phyloP scores from a whole-genome alignment of 2,888 invertebrate genomes.

The Ophion ellenae region DNA sequence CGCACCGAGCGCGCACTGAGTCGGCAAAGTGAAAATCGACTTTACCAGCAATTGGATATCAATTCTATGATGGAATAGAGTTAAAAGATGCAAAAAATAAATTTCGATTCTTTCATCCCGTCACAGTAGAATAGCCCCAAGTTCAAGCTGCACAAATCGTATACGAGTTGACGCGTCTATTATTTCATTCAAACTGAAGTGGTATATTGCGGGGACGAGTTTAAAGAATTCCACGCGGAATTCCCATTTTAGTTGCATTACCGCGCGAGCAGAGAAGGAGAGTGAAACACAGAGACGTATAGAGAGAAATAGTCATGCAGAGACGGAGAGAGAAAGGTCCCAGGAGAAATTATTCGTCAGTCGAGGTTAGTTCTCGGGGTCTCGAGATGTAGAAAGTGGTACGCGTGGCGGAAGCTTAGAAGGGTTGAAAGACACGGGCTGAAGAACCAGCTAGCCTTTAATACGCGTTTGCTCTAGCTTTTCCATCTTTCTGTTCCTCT shows the following conservation, averaged over 20 bases:
- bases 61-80: too few relatives aligned
- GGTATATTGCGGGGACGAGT: slow-evolving; percentile 8
- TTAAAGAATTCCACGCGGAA: slow-evolving; percentile 49
- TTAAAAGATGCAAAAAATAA: not conserved
- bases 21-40: too few relatives aligned
- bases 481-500: not conserved
- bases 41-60: too few relatives aligned
- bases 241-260: slow-evolving; percentile 52
- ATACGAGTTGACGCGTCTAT: slow-evolving; percentile 1
- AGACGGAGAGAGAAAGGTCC: slow-evolving; percentile 27
- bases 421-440: slow-evolving; percentile 32
- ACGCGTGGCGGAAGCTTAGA: not conserved
- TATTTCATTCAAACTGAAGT: slow-evolving; percentile 18
- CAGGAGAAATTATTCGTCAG: slow-evolving; percentile 62
- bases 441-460: slow-evolving; percentile 51
- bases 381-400: slow-evolving; percentile 18
- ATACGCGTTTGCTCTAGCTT: slow-evolving; percentile 44
- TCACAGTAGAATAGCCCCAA: not conserved
- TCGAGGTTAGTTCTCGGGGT: slow-evolving; percentile 40
- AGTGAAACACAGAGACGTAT: not conserved
- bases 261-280: not conserved
- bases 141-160: not conserved
- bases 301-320: slow-evolving; percentile 6
- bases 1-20: too few relatives aligned
- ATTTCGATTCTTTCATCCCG: not conserved